phyloP scores from a whole-genome alignment of 53 echinoderm and acorn worm genomes.

The Astropecten irregularis region DNA sequence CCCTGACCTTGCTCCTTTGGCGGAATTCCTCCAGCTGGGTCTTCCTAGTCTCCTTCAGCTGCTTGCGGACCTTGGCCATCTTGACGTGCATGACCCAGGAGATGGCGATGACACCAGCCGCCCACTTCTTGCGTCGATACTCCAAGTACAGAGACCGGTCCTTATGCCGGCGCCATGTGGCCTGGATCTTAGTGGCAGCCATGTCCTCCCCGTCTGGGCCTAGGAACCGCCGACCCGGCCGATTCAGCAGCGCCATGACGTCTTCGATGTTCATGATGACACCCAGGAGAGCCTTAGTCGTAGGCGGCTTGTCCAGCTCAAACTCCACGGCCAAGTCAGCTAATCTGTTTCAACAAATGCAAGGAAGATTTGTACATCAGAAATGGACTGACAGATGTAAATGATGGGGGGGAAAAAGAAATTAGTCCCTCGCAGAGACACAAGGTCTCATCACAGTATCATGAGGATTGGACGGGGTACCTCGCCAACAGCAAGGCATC shows the following conservation, averaged over 20 bases:
- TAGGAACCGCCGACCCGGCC: constrained; percentile 85
- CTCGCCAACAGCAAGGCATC: too few relatives aligned
- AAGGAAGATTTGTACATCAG: too few relatives aligned
- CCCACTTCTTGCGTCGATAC: constrained; percentile 94
- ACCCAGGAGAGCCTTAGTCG: constrained; percentile 68
- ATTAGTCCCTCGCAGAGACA: not conserved
- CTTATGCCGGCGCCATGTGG: constrained; percentile 84
- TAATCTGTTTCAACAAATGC: constrained; percentile 57
- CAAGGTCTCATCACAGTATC: too few relatives aligned
- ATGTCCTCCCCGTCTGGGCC: constrained; percentile 78
- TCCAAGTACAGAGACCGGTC: constrained; percentile 84
- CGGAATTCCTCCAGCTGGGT: constrained; percentile 76
- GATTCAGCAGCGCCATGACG: constrained; percentile 70
- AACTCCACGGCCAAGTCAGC: constrained; percentile 93
- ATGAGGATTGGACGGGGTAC: too few relatives aligned
- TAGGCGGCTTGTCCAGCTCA: constrained; percentile 83
- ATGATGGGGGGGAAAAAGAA: too few relatives aligned
- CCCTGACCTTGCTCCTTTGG: constrained; percentile 67
- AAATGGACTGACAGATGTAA: too few relatives aligned
- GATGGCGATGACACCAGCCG: constrained; percentile 94
- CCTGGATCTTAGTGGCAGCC: constrained; percentile 86
- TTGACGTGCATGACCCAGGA: constrained; percentile 99
- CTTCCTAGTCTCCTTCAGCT: constrained; percentile 79
- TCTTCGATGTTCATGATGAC: constrained; percentile 89
- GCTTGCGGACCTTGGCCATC: constrained; percentile 90